These are phyloP conservation scores for Cheilosia vernalis DNA, from an alignment of 2,888 invertebrate species.

Conservation along the genomic window DNA sequence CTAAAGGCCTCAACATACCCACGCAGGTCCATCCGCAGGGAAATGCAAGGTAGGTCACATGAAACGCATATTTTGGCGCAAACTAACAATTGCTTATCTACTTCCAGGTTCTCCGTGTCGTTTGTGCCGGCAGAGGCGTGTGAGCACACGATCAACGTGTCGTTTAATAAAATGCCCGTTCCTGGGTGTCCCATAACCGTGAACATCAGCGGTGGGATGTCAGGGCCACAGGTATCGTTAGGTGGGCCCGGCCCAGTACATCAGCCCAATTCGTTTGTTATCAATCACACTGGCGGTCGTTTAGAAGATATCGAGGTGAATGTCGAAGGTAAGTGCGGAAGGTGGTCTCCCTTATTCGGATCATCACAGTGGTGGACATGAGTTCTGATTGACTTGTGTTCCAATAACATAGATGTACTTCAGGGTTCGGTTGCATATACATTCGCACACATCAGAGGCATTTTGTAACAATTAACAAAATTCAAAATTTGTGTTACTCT, in stretches of 20 bases:
- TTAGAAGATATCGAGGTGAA: conserved; percentile 97
- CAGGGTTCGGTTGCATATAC: conserved; percentile 55
- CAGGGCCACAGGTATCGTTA: conserved; percentile 88
- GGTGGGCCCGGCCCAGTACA: conserved; percentile 90
- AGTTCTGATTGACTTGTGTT: conserved; percentile 49
- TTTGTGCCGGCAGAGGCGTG: conserved; percentile 97
- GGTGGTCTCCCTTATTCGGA: conserved; percentile 34
- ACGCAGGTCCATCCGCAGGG: conserved; percentile 97
- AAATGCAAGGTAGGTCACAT: conserved; percentile 84
- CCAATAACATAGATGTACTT: background rate
- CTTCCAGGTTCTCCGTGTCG: conserved; percentile 93
- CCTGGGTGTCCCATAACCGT: conserved; percentile 96
- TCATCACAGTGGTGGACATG: conserved; percentile 64
- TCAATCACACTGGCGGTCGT: conserved; percentile 93
- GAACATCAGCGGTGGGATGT: conserved; percentile 87
- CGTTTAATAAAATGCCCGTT: conserved; percentile 95
- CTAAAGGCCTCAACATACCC: conserved; percentile 95
- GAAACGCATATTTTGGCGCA: background rate
- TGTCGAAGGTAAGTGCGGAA: conserved; percentile 91
- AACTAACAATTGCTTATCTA: conserved; percentile 76
- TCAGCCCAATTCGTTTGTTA: conserved; percentile 88
- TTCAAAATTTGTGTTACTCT: conserved; percentile 38
- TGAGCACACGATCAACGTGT: conserved; percentile 97
- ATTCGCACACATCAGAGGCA: conserved; percentile 61
- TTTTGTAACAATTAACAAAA: conserved; percentile 55